These are phyloP conservation scores for Galeopterus variegatus DNA, from an alignment of 2,113 vertebrate genomes.

Conservation along the genomic window DNA sequence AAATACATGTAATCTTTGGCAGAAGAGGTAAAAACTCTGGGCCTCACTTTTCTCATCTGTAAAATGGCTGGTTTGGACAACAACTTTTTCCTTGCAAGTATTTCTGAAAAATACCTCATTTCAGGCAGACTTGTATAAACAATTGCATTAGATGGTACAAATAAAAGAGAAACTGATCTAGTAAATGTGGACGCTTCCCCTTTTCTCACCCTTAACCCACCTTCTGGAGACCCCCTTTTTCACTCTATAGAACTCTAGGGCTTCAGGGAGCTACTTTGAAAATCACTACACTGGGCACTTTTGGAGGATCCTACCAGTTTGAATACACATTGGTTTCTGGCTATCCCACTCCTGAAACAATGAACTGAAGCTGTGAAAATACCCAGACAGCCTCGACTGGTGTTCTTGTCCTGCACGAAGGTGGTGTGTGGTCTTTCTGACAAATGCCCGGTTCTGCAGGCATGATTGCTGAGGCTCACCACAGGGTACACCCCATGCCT, in stretches of 20 bases:
- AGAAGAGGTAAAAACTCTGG: background rate
- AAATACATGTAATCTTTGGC: background rate
- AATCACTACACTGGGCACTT: background rate
- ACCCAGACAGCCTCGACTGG: background rate
- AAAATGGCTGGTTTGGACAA: background rate
- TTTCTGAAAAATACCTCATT: background rate
- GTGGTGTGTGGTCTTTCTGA: background rate
- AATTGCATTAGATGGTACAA: background rate
- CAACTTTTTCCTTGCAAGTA: background rate
- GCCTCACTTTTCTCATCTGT: background rate
- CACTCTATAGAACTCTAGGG: rapidly evolving
- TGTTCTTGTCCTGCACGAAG: rapidly evolving
- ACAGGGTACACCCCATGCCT: no score
- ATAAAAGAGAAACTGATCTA: background rate
- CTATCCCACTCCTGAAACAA: background rate
- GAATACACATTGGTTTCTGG: rapidly evolving
- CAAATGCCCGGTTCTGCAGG: background rate
- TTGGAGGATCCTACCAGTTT: background rate
- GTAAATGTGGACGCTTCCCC: background rate
- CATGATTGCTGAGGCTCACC: background rate
- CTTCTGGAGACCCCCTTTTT: background rate
- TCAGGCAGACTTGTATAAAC: background rate
- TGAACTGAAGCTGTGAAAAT: background rate
- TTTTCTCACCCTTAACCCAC: background rate
- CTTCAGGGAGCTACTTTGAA: background rate